A percentile compares a stretch with the other conserved stretches of the same genome.
These are phyloP conservation scores for Pteropus alecto DNA, from an alignment of 2,113 vertebrate genomes.

Conservation along the genomic window DNA sequence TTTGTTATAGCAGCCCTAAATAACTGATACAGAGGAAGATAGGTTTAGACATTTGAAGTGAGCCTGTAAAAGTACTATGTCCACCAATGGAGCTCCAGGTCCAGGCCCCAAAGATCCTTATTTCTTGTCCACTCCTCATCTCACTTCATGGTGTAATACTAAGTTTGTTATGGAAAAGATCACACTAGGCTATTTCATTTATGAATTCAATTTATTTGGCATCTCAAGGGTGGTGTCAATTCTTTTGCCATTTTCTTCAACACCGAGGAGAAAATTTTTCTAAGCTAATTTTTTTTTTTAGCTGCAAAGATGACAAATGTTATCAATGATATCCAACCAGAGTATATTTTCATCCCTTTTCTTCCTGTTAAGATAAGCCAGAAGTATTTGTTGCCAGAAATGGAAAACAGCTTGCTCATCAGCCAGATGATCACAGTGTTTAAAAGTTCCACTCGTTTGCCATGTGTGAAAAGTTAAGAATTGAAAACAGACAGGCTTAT, in stretches of 20 bases:
- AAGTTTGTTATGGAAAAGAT: not conserved
- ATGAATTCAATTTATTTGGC: not conserved
- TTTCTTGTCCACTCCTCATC: not conserved
- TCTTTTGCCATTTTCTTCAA: constrained; percentile 61
- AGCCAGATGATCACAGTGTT: constrained; percentile 71
- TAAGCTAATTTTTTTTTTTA: constrained; percentile 41
- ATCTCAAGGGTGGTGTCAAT: not conserved
- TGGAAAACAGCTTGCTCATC: constrained; percentile 76
- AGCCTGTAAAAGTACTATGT: not conserved
- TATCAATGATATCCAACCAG: constrained; percentile 60
- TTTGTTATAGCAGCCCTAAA: not conserved
- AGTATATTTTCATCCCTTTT: constrained; percentile 68
- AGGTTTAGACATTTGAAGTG: not conserved
- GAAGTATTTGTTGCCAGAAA: constrained; percentile 75
- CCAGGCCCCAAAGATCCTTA: not conserved
- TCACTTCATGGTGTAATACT: not conserved
- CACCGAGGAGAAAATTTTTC: constrained; percentile 25
- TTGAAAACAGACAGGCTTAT: constrained; percentile 69
- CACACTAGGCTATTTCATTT: not conserved
- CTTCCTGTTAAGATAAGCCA: constrained; percentile 71
- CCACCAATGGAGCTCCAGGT: no score
- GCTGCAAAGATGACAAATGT: constrained; percentile 72
- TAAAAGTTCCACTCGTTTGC: constrained; percentile 68
- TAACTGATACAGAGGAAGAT: not conserved
- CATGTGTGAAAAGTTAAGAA: constrained; percentile 70